Base-by-base conservation (phyloP, 1,140 invertebrate species). In the Temnothorax nylanderi region DNA sequence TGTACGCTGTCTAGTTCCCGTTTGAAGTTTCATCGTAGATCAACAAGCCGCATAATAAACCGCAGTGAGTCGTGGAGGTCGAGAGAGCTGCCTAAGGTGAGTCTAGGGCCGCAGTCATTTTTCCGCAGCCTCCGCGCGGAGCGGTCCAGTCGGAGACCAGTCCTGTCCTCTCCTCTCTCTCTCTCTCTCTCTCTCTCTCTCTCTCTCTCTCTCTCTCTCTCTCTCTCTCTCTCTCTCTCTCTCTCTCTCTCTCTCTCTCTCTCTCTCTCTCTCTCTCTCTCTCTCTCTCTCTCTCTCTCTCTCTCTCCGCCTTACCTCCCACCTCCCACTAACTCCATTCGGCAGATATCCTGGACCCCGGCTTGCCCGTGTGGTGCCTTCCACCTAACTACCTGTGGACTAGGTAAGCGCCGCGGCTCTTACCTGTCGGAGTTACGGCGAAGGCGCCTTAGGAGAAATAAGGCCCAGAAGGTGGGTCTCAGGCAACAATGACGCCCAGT, bases 401-500 rank as follows among this genome's bases (percentile, higher is more conserved):
- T 80, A 84, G 80, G 58, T 62, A 71, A 49, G 62, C 67, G 37
- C 41, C 80, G 85, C 89, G 67, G 87, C 92, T 90, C 87, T 87
- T 80, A 86, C 74, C 62, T 60, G 87, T 85, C 67, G 74, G 87
- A 93, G 92, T 94, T 94, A 93, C 75, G 86, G 85, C 88, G 92
- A 94, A 94, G 74, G 10, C 26, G 87, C 90, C 76, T 91, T 94
- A 94, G 90, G 92, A 93, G 93, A 94, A 93, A 95, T 94, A 94
- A 93, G 93, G 89, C 92, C 87, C 91, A 74, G 67, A 86, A 88
- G 89, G 74, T 88, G 92, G 91, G 91, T 89, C 92, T 87, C 86
- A 84, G 75, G 88, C 92, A 93, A 94, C 94, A 95, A 95, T 95
- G 94, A 95, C 94, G 94, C 94, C 93, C 94, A 95, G 95, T 95